Evolutionary conservation across 2,113 vertebrate species (phyloP).

Genomic region (Sinocyclocheilus rhinocerous): DNA sequence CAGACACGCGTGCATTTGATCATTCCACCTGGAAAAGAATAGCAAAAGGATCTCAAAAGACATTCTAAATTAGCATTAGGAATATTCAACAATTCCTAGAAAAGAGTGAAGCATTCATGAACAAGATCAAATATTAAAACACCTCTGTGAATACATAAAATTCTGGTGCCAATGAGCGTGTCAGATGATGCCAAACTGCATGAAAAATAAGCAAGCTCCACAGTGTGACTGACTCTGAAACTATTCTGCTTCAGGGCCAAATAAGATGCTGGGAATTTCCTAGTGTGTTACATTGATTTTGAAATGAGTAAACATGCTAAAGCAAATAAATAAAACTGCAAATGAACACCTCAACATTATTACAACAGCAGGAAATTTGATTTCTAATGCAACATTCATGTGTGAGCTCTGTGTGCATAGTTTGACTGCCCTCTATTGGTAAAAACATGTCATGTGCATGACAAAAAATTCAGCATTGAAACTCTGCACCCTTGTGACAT

Average conservation of each 20-base stretch:
- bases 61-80: neutral
- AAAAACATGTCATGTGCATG: neutral
- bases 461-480: neutral
- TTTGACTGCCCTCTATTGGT: conserved; percentile 71
- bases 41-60: conserved; percentile 45
- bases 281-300: conserved; percentile 5
- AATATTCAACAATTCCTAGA: neutral
- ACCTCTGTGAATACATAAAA: conserved; percentile 14
- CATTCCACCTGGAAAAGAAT: conserved; percentile 51
- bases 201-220: neutral
- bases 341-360: neutral
- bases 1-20: neutral
- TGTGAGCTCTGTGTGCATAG: conserved; percentile 43
- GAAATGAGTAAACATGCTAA: conserved; percentile 20
- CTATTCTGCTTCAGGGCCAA: neutral
- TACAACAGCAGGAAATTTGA: neutral
- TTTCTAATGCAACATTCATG: neutral
- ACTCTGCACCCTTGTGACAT: neutral
- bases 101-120: conserved; percentile 7
- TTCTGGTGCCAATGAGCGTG: conserved; percentile 1
- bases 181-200: neutral
- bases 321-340: neutral
- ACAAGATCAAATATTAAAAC: conserved; percentile 33
- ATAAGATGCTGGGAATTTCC: conserved; percentile 25
- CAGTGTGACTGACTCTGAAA: conserved; percentile 18